Percentiles rank a stretch among this genome's conserved stretches.
phyloP scores from a whole-genome alignment of 1,140 invertebrate genomes.

The Anastrepha ludens region DNA sequence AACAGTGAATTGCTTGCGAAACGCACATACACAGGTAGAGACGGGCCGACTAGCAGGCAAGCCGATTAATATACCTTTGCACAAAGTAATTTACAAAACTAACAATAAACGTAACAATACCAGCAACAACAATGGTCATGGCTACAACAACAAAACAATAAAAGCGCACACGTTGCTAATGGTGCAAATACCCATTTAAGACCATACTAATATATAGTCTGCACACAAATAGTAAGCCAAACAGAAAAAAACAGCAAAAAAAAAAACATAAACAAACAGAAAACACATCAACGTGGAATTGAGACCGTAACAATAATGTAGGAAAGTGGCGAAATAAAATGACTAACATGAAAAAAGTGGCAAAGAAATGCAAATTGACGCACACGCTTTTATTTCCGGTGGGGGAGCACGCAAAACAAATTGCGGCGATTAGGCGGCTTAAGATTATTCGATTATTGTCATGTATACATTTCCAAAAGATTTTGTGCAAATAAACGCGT shows the following conservation, averaged over 20 bases:
- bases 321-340: not conserved
- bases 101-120: not conserved
- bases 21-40: not conserved
- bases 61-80: constrained; percentile 42
- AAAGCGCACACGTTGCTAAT: constrained; percentile 26
- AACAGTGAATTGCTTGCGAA: not conserved
- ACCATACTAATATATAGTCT: not conserved
- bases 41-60: not conserved
- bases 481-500: too few relatives aligned
- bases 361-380: not conserved
- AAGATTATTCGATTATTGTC: not conserved
- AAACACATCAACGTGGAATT: not conserved
- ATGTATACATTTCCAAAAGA: too few relatives aligned
- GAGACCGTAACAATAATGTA: not conserved
- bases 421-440: not conserved
- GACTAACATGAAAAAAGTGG: not conserved
- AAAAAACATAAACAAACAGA: not conserved
- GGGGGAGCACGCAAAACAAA: not conserved
- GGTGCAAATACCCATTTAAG: constrained; percentile 23
- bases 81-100: constrained; percentile 27
- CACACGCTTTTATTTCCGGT: not conserved
- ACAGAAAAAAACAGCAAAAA: not conserved
- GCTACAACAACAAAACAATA: not conserved
- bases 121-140: not conserved
- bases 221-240: not conserved